These are phyloP conservation scores for Eudyptes chrysolophus DNA, from an alignment of 2,113 vertebrate genomes.

Conservation along the genomic window DNA sequence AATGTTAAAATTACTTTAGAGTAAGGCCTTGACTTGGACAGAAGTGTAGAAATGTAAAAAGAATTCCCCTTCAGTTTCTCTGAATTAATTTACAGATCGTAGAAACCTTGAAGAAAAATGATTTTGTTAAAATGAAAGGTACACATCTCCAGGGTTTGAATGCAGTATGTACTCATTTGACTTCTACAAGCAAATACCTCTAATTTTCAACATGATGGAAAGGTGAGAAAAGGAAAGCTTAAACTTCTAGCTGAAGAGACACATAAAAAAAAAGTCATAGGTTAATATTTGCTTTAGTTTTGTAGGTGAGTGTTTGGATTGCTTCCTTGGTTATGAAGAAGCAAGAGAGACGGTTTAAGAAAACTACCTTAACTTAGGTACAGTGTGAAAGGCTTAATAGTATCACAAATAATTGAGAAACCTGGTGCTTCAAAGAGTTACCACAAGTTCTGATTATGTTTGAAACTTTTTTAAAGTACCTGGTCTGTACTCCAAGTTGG, in stretches of 20 bases:
- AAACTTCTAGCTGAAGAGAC: not conserved
- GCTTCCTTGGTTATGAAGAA: not conserved
- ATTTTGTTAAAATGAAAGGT: slow-evolving; percentile 1
- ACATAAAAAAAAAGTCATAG: not conserved
- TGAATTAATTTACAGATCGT: slow-evolving; percentile 9
- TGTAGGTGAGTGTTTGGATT: not conserved
- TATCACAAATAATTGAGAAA: not conserved
- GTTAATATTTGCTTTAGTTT: not conserved
- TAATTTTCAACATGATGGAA: not conserved
- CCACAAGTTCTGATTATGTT: not conserved
- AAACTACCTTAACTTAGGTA: not conserved
- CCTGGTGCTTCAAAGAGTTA: not conserved
- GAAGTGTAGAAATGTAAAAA: not conserved
- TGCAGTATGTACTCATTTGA: not conserved
- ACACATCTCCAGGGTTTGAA: not conserved
- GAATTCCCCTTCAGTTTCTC: not conserved
- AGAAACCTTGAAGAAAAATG: not conserved
- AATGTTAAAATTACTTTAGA: slow-evolving; percentile 3
- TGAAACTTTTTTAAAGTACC: not conserved
- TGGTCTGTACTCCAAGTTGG: not conserved
- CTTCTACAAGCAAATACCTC: not conserved
- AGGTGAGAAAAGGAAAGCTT: not conserved
- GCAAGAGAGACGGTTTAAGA: not conserved
- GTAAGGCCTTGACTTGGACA: not conserved
- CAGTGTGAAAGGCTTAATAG: not conserved